Base-by-base conservation (phyloP, 2,797 vertebrate genomes). In the Ctenopoma kingsleyae region DNA sequence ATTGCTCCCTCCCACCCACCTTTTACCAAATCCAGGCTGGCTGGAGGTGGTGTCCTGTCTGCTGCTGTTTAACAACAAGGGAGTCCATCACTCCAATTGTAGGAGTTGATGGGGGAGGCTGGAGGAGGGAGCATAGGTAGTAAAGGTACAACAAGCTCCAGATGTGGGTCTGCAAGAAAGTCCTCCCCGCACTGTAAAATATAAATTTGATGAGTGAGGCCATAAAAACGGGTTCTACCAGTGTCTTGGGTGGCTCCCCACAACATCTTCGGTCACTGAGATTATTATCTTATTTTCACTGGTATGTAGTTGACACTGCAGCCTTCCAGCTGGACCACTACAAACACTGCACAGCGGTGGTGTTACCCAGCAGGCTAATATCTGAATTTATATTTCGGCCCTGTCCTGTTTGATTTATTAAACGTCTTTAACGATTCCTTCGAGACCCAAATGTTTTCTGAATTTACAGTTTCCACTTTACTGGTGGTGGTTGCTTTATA, bases 141-240 rank as follows among this genome's bases (percentile, higher is more conserved):
- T 60, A 58, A 67, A 68, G 66, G 67, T 69, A 71, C 67, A 84
- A 84, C 50, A 50, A 68, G 50, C 70, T 80, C 74, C 89, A 92
- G 85, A 90, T 88, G 85, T 88, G 27, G 41, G 32, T 71, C 30
- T 25, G 49, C n/a, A 32, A 70, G 63, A 60, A 67, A 77, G 82
- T 82, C 20, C 72, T 76, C 53, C 43, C 57, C 38, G 25, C 36
- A 77, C 66, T 70, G 67, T 67, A 49, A 25, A 43, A 35, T 59
- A 75, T 76, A 73, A 80, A 84, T 82, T 62, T 78, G 63, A 71
- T 54, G 57, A 30, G 36, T 16, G 63, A 69, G 59, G 52, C 71
- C 36, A 13, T 83, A 71, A 83, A 81, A 65, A 43, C n/a, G 30
- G 71, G 61, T 76, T 56, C 41, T 68, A 27, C 51, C 40, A 23